Evolutionary conservation across 2,888 invertebrate genomes (phyloP).

Genomic region (Drosophila niveifrons): DNA sequence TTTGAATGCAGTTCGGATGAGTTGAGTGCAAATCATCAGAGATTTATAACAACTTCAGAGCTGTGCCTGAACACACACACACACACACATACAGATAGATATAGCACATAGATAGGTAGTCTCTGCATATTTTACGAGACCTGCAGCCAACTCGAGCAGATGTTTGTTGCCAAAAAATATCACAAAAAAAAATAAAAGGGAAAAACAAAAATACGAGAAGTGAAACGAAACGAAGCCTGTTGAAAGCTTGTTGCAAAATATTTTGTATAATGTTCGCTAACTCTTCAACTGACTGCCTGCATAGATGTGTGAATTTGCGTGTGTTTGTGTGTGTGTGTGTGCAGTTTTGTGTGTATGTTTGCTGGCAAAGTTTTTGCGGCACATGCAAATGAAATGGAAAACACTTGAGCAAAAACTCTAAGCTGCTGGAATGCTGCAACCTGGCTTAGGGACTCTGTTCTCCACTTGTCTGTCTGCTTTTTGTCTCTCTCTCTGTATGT

Average conservation of each 20-base stretch:
- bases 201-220: slow-evolving; percentile 12
- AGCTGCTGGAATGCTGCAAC: slow-evolving; percentile 50
- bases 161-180: slow-evolving; percentile 49
- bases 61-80: too few relatives aligned
- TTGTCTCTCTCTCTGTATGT: not conserved
- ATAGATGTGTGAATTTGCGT: slow-evolving; percentile 15
- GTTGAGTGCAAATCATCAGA: slow-evolving; percentile 62
- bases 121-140: slow-evolving; percentile 61
- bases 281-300: slow-evolving; percentile 49
- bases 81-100: not conserved
- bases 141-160: slow-evolving; percentile 35
- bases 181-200: slow-evolving; percentile 4
- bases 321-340: slow-evolving; percentile 9
- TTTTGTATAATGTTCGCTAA: slow-evolving; percentile 66
- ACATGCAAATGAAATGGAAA: slow-evolving; percentile 80
- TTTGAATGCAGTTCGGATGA: slow-evolving; percentile 50
- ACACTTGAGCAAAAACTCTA: slow-evolving; percentile 72
- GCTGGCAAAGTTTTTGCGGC: slow-evolving; percentile 68
- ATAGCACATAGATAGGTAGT: slow-evolving; percentile 30
- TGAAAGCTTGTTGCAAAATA: slow-evolving; percentile 68
- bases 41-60: slow-evolving; percentile 69
- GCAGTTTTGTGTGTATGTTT: slow-evolving; percentile 44
- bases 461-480: slow-evolving; percentile 9
- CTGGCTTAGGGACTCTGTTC: slow-evolving; percentile 36
- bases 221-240: slow-evolving; percentile 34